These are phyloP conservation scores for Nyctibius bracteatus DNA, from an alignment of 2,113 vertebrate genomes.

Conservation along the genomic window DNA sequence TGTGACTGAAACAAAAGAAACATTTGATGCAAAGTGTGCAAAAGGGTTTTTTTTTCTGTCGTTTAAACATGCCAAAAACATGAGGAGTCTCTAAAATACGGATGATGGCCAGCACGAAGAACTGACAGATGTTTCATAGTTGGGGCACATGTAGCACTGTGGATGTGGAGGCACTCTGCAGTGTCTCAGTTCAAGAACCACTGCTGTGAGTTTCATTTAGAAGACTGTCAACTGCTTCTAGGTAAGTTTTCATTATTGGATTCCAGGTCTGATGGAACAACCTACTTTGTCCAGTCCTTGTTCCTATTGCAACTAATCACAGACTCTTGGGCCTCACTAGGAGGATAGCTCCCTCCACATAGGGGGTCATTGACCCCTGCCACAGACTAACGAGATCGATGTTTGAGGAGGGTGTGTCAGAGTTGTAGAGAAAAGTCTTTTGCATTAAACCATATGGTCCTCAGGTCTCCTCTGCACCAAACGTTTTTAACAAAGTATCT, in stretches of 20 bases:
- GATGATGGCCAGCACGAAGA: background rate
- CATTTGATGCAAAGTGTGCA: background rate
- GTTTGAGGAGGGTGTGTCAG: background rate
- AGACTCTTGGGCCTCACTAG: background rate
- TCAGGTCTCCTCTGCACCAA: slow-evolving; percentile 3
- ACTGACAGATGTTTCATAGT: background rate
- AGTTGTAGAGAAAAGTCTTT: background rate
- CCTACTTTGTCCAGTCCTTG: background rate
- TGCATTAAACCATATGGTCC: background rate
- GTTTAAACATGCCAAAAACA: background rate
- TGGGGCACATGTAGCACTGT: background rate
- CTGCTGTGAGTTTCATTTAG: background rate
- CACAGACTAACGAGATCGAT: background rate
- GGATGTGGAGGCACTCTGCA: background rate
- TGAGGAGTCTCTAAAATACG: background rate
- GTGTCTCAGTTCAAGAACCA: background rate
- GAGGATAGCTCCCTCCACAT: background rate
- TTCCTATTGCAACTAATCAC: background rate
- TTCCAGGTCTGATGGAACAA: background rate
- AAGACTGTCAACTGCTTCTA: background rate
- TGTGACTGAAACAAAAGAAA: background rate
- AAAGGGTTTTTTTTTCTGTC: background rate
- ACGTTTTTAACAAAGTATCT: background rate
- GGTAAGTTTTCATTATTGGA: background rate
- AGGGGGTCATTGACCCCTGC: background rate